These are phyloP conservation scores for Clarias batrachus DNA, from an alignment of 2,113 vertebrate genomes.

Conservation along the genomic window DNA sequence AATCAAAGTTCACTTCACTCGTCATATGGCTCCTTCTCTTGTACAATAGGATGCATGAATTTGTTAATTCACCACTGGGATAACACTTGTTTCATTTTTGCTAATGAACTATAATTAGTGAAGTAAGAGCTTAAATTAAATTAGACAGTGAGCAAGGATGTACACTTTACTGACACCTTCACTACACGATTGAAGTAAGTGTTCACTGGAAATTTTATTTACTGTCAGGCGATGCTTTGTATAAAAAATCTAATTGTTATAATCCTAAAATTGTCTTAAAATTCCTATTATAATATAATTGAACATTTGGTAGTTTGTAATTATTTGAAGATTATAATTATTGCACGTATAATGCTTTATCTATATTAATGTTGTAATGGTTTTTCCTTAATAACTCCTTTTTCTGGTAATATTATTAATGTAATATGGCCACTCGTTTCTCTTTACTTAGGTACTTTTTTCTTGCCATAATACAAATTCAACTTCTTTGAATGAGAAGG, in stretches of 20 bases:
- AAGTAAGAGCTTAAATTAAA: constrained; percentile 62
- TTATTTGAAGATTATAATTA: not conserved
- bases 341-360: not conserved
- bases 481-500: no score
- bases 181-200: not conserved
- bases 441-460: no score
- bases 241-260: no score
- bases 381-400: not conserved
- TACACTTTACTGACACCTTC: not conserved
- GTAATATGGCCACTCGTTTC: no score
- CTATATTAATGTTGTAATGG: no score
- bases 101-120: constrained; percentile 65
- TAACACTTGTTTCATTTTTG: constrained; percentile 71
- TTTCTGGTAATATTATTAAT: not conserved
- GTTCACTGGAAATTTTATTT: not conserved
- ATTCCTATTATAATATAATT: not conserved
- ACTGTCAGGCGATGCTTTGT: no score
- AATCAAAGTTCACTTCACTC: constrained; percentile 40
- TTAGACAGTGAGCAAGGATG: constrained; percentile 26
- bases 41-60: constrained; percentile 56
- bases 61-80: constrained; percentile 62
- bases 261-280: not conserved
- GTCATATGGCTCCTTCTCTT: constrained; percentile 43
- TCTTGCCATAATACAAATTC: no score
- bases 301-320: not conserved